Percentiles rank a stretch among this genome's conserved stretches.
phyloP scores from a whole-genome alignment of 2,888 invertebrate species.

The Uloborus plumipes region DNA sequence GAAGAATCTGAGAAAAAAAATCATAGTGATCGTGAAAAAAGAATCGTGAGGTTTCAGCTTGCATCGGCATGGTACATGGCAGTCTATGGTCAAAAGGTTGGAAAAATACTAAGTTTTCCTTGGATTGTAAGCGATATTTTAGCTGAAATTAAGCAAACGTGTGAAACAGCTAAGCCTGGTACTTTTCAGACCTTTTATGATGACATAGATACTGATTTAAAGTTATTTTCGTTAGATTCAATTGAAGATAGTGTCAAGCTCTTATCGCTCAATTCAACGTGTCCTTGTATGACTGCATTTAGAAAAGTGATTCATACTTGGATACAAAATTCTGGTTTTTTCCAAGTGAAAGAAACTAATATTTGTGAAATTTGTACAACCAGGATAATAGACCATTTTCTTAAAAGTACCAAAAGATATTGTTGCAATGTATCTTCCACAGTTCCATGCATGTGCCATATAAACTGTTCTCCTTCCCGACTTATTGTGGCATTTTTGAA shows the following conservation, averaged over 20 bases:
- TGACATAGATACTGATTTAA: conserved; percentile 31
- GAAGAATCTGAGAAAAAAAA: conserved; percentile 14
- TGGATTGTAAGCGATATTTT: conserved; percentile 62
- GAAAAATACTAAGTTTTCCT: conserved; percentile 53
- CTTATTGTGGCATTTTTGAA: conserved; percentile 33
- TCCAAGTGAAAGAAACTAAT: conserved; percentile 2
- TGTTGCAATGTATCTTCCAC: conserved; percentile 21
- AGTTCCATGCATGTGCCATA: conserved; percentile 14
- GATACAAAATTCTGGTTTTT: conserved; percentile 34
- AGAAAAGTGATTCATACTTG: conserved; percentile 15
- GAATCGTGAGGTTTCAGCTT: conserved; percentile 18
- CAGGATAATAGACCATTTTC: conserved; percentile 23
- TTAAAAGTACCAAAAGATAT: background rate
- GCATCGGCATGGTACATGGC: conserved; percentile 65
- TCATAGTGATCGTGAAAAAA: background rate
- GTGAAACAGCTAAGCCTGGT: background rate
- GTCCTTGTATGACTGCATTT: conserved; percentile 12
- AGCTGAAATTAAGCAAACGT: conserved; percentile 24
- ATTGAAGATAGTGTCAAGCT: too few relatives aligned
- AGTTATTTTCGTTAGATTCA: background rate
- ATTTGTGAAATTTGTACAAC: conserved; percentile 19
- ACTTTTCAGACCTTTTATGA: background rate
- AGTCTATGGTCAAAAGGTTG: conserved; percentile 26
- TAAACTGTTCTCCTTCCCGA: conserved; percentile 36
- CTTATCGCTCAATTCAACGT: background rate